A percentile compares a stretch with the other conserved stretches of the same genome.
phyloP scores from a whole-genome alignment of 1,140 invertebrate genomes.

The Vanessa atalanta region DNA sequence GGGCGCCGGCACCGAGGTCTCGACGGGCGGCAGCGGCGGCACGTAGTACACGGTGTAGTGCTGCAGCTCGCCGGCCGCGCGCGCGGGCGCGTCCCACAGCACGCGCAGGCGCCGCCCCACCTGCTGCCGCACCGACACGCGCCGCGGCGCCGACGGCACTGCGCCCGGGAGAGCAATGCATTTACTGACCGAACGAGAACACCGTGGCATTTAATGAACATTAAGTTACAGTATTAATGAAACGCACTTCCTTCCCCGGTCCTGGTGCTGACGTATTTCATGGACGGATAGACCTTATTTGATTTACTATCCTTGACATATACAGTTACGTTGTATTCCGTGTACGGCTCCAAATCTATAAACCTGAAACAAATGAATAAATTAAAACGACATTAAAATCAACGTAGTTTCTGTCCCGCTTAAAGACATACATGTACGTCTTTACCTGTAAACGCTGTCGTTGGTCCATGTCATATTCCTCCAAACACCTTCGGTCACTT shows the following conservation, averaged over 20 bases:
- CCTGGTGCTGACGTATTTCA: constrained; percentile 81
- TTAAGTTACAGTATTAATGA: neutral
- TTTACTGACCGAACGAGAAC: too few species aligned
- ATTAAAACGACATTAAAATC: neutral
- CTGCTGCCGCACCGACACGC: constrained; percentile 84
- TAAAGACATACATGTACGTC: neutral
- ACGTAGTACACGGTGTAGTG: constrained; percentile 84
- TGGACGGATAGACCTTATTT: constrained; percentile 81
- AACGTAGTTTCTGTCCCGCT: too few species aligned
- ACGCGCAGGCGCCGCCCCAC: constrained; percentile 84
- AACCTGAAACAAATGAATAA: constrained; percentile 79
- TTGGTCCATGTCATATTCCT: constrained; percentile 71
- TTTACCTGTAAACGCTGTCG: constrained; percentile 66
- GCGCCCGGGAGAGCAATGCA: neutral
- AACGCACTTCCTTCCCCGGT: constrained; percentile 84
- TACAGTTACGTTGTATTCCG: constrained; percentile 89
- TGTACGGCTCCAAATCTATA: constrained; percentile 84
- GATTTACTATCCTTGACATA: constrained; percentile 83
- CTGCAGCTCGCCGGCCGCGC: constrained; percentile 84
- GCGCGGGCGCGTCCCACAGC: constrained; percentile 84
- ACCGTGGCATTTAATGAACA: neutral
- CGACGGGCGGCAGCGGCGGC: constrained; percentile 78
- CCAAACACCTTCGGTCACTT: constrained; percentile 66
- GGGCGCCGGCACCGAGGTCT: constrained; percentile 46
- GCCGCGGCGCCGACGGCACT: constrained; percentile 85